Evolutionary conservation across 2,888 invertebrate species (phyloP).

Genomic region (Rotaria macrura): DNA sequence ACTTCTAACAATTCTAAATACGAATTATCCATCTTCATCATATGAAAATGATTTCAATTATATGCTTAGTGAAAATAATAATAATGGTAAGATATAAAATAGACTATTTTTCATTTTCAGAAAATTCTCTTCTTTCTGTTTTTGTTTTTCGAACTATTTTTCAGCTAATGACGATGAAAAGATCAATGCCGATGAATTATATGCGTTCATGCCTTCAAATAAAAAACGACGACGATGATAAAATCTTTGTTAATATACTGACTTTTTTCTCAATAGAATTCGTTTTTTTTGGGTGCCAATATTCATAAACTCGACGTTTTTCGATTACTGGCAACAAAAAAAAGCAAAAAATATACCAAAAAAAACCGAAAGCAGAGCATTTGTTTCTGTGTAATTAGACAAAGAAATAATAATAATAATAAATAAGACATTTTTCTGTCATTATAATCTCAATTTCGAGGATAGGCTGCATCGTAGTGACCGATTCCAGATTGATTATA

Average conservation of each 20-base stretch:
- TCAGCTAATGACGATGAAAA: not conserved
- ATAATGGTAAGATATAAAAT: too few species aligned
- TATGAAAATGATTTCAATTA: not conserved
- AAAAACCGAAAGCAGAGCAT: not conserved
- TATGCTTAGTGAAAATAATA: not conserved
- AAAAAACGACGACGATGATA: not conserved
- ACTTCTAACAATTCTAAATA: not conserved
- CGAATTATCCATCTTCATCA: not conserved
- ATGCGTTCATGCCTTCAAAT: not conserved
- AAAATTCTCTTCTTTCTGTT: too few species aligned
- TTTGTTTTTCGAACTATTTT: too few species aligned
- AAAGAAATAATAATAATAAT: not conserved
- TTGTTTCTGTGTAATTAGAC: not conserved
- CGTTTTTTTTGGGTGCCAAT: not conserved
- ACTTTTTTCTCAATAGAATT: not conserved
- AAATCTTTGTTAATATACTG: not conserved
- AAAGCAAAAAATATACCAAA: not conserved
- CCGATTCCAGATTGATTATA: not conserved
- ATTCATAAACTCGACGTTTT: not conserved
- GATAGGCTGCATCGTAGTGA: slow-evolving; percentile 4
- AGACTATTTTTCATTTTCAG: too few species aligned
- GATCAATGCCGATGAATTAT: not conserved
- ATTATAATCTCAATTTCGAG: not conserved
- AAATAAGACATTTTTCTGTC: not conserved
- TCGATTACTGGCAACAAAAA: not conserved